phyloP scores from a whole-genome alignment of 2,113 vertebrate species.

The Seriola dumerili region DNA sequence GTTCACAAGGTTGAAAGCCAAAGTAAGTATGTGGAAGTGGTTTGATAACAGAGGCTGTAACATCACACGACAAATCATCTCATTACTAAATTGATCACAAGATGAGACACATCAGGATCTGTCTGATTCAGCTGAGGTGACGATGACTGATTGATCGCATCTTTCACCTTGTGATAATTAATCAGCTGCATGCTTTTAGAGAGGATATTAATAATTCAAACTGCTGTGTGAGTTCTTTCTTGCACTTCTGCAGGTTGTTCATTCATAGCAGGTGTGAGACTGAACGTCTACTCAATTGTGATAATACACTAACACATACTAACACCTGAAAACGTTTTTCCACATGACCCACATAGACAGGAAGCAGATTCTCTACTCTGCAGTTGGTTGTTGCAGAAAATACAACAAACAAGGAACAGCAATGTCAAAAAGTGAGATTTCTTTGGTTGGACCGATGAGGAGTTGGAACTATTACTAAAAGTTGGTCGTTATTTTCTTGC shows the following conservation, averaged over 20 bases:
- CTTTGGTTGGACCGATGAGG: no score
- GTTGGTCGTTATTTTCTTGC: no score
- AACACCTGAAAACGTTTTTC: no score
- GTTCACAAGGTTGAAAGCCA: neutral
- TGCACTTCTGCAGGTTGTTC: neutral
- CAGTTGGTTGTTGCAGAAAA: no score
- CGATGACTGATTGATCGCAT: conserved; percentile 4
- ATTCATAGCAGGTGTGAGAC: neutral
- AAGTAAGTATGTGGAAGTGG: neutral
- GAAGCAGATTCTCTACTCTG: no score
- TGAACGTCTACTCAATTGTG: no score
- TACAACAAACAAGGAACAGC: no score
- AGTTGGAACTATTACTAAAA: no score
- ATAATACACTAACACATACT: no score
- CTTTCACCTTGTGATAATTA: neutral
- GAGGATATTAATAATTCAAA: neutral
- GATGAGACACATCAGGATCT: neutral
- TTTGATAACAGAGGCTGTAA: neutral
- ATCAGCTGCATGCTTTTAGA: conserved; percentile 35
- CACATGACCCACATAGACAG: no score
- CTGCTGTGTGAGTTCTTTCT: neutral
- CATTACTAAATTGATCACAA: neutral
- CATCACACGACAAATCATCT: neutral
- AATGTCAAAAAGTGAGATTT: no score
- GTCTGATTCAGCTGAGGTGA: neutral